A percentile compares a stretch with the other conserved stretches of the same genome.
These are phyloP conservation scores for Hemicordylus capensis DNA, from an alignment of 2,113 vertebrate species.

Conservation along the genomic window DNA sequence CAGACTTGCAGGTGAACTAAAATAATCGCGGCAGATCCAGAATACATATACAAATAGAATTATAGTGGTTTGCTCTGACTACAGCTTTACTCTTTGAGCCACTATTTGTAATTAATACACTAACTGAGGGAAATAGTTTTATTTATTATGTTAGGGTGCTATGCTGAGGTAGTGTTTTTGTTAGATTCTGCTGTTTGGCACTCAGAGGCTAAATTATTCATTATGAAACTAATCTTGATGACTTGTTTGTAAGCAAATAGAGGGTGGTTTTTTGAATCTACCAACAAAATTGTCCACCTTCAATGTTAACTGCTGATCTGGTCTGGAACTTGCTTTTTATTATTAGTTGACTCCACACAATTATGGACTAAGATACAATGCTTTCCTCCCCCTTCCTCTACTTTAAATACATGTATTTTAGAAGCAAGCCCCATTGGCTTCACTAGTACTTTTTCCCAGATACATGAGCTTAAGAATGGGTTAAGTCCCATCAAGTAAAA, in stretches of 20 bases:
- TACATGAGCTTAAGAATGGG: background rate
- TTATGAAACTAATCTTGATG: background rate
- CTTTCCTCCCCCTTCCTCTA: background rate
- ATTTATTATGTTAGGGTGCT: background rate
- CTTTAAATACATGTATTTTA: background rate
- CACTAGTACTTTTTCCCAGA: background rate
- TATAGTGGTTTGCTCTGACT: background rate
- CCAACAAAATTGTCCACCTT: slow-evolving; percentile 6
- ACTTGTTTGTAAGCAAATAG: background rate
- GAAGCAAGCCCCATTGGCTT: background rate
- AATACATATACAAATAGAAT: background rate
- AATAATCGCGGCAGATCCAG: background rate
- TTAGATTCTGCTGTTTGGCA: background rate
- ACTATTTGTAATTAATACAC: background rate
- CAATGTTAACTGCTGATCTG: slow-evolving; percentile 22
- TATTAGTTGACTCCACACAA: slow-evolving; percentile 1
- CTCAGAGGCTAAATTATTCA: background rate
- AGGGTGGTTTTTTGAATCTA: background rate
- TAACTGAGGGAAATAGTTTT: slow-evolving; percentile 26
- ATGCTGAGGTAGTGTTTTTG: background rate
- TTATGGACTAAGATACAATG: background rate
- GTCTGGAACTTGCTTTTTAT: slow-evolving; percentile 8
- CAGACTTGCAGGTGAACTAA: background rate
- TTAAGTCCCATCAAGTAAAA: background rate
- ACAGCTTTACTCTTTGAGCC: background rate